Conservation (phyloP, 2,797 vertebrate genomes). For the Periophthalmus magnuspinnatus region DNA sequence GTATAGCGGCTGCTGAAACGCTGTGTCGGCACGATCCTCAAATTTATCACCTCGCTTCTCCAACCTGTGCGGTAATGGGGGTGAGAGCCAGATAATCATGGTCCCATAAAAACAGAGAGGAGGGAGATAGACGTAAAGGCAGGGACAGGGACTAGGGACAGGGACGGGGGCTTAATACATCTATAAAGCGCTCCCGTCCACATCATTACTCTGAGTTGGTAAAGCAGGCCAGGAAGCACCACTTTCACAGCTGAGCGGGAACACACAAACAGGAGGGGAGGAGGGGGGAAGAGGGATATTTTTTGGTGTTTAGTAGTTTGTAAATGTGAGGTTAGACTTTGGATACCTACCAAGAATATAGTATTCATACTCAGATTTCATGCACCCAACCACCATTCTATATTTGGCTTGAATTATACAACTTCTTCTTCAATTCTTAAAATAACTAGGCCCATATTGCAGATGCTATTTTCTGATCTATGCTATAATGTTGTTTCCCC, state of each 20-base stretch:
- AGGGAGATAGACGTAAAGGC: slow-evolving; percentile 37
- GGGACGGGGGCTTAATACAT: slow-evolving; percentile 58
- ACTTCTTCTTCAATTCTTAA: no score
- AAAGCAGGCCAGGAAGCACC: slow-evolving; percentile 64
- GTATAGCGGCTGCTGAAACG: slow-evolving; percentile 46
- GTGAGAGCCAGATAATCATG: slow-evolving; percentile 69
- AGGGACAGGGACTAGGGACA: slow-evolving; percentile 30
- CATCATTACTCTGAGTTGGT: slow-evolving; percentile 70
- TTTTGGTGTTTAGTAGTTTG: not conserved
- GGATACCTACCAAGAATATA: no score
- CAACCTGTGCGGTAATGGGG: slow-evolving; percentile 70
- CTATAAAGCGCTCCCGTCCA: slow-evolving; percentile 70
- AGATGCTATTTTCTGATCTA: no score
- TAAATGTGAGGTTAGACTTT: not conserved
- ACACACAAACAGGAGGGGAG: slow-evolving; percentile 35
- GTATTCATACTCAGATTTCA: no score
- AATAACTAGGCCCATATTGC: no score
- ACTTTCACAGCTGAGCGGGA: slow-evolving; percentile 65
- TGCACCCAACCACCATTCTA: no score
- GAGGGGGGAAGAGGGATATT: not conserved
- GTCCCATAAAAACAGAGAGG: slow-evolving; percentile 68
- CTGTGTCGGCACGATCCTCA: slow-evolving; percentile 67
- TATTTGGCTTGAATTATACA: no score
- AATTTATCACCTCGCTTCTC: slow-evolving; percentile 71
- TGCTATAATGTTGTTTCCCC: no score